phyloP scores from a whole-genome alignment of 2,888 invertebrate species.

The Phaonia tiefii region DNA sequence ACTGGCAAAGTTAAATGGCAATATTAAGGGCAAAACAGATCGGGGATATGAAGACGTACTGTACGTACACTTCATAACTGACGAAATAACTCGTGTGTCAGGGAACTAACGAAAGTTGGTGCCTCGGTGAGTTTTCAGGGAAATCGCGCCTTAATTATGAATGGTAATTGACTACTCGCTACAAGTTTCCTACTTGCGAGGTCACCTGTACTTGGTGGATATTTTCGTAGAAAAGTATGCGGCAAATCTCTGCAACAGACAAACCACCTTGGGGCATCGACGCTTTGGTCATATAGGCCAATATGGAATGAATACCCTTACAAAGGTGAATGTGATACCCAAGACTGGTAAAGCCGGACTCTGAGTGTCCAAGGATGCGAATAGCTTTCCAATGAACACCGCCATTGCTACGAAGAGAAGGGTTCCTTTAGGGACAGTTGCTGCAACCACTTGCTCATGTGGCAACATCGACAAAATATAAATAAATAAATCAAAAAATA shows the following conservation, averaged over 20 bases:
- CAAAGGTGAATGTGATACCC: not conserved
- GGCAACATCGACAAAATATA: too few species aligned
- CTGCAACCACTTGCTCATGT: too few species aligned
- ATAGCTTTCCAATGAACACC: not conserved
- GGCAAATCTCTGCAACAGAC: slow-evolving; percentile 15
- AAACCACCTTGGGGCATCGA: too few species aligned
- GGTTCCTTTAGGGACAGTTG: too few species aligned
- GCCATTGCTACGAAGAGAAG: not conserved
- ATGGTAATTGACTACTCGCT: slow-evolving; percentile 17
- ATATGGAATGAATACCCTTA: not conserved
- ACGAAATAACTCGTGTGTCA: not conserved
- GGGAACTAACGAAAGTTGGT: slow-evolving; percentile 26
- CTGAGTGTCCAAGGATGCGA: slow-evolving; percentile 13
- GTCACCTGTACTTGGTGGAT: slow-evolving; percentile 24
- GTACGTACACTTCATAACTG: slow-evolving; percentile 7
- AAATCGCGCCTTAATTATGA: slow-evolving; percentile 20
- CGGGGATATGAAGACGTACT: too few species aligned
- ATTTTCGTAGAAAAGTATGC: not conserved
- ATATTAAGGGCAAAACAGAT: too few species aligned
- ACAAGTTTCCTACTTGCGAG: slow-evolving; percentile 16
- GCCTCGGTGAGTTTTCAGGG: slow-evolving; percentile 26
- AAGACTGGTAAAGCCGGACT: not conserved
- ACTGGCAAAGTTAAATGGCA: too few species aligned
- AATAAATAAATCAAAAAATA: too few species aligned
- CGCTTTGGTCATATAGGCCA: too few species aligned